Conservation (phyloP, 1,140 invertebrate species). For the Cherax quadricarinatus region DNA sequence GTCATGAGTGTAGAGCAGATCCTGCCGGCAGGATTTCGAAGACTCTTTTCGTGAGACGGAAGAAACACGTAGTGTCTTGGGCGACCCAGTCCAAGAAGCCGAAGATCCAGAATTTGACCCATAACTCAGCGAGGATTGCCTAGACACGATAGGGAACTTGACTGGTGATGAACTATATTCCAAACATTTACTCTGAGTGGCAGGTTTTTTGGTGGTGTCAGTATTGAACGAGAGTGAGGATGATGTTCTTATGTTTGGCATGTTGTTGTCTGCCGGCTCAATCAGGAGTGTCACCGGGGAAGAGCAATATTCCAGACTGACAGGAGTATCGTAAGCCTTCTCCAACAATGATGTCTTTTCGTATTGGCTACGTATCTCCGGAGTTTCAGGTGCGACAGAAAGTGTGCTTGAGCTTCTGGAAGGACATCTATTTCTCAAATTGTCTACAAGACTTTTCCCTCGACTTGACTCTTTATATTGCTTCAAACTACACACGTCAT, state of each 20-base stretch:
- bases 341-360: not conserved
- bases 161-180: conserved; percentile 14
- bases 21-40: conserved; percentile 7
- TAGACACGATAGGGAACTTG: conserved; percentile 6
- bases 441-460: not conserved
- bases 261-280: conserved; percentile 1
- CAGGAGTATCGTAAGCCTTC: not conserved
- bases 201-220: not conserved
- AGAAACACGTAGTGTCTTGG: conserved; percentile 29
- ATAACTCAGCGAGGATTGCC: conserved; percentile 52
- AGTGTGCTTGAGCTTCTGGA: not conserved
- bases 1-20: conserved; percentile 47
- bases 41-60: conserved; percentile 15
- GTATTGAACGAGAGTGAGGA: not conserved
- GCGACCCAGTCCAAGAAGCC: conserved; percentile 31
- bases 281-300: conserved; percentile 26
- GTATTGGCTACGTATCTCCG: not conserved
- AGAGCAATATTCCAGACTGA: conserved; percentile 43
- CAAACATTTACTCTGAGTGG: conserved; percentile 1
- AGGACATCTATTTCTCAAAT: not conserved
- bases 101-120: conserved; percentile 34
- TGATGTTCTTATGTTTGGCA: not conserved
- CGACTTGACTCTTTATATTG: not conserved
- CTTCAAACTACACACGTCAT: not conserved
- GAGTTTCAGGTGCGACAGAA: not conserved